Evolutionary conservation across 2,113 vertebrate genomes (phyloP), one percentile per base, ranked within the genome.

Genomic region (Macaca nemestrina): DNA sequence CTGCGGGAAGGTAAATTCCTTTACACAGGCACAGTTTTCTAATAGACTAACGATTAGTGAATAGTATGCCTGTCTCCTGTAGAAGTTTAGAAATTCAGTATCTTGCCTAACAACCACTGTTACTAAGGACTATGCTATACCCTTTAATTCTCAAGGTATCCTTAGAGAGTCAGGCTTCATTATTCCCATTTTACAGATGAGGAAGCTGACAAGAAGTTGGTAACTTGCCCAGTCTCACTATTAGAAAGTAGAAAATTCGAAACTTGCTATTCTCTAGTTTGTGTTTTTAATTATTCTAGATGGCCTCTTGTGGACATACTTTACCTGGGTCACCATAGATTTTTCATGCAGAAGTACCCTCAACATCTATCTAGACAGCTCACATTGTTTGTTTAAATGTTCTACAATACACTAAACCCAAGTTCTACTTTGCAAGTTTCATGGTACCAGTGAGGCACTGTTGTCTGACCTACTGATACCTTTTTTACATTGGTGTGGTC

Each of bases 381-480:
- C 3, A 2, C 30, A 3, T 10, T 6, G 13, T n/a, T 67, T 9
- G 52, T 72, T 79, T 73, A 17, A 48, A 57, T 32, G 17, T 75
- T 64, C 27, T 67, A 80, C 61, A 25, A 55, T 76, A 25, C 14
- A 43, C 25, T 84, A 68, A 50, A 76, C 2, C 22, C 57, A 57
- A n/a, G 50, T 38, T 86, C 43, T 23, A 45, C 70, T 91, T 27
- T 61, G 68, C 43, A 79, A 75, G 25, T 13, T 75, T 73, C 67
- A 83, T 0, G 43, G 43, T 18, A 35, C 18, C 38, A 67, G 10
- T 4, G 32, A 85, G 68, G 17, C 40, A 25, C 4, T 14, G 2
- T 45, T 57, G 20, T 25, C 7, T 81, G 43, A 72, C 38, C 27
- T 1, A 0, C 0, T 3, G 22, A 75, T n/a, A 20, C 4, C 8